Evolutionary conservation across 2,113 vertebrate genomes (phyloP).

Genomic region (Melanostigma gelatinosum): DNA sequence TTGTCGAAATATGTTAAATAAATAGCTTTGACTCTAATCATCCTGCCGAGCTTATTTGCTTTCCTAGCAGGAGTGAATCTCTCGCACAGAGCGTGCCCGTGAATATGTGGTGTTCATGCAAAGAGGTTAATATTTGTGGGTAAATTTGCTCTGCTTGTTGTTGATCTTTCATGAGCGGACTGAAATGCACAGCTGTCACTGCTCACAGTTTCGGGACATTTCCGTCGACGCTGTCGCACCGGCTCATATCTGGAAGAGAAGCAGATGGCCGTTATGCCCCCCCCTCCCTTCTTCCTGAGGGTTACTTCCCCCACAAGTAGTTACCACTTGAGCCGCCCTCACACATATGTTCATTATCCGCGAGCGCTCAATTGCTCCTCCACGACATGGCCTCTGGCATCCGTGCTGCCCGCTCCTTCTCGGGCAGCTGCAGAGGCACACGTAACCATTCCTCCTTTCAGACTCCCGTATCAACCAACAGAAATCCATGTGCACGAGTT

Average conservation of each 20-base stretch:
- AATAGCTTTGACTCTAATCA: not conserved
- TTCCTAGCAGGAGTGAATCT: not conserved
- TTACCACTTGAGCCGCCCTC: conserved; percentile 60
- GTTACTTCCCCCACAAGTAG: conserved; percentile 53
- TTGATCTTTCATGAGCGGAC: conserved; percentile 17
- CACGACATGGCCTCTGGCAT: conserved; percentile 51
- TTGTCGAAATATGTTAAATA: not conserved
- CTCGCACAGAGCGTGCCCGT: no score
- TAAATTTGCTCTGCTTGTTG: not conserved
- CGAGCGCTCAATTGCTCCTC: conserved; percentile 51
- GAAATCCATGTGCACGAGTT: not conserved
- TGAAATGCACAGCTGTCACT: conserved; percentile 36
- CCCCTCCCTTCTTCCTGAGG: conserved; percentile 41
- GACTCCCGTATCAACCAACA: conserved; percentile 9
- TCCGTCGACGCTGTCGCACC: conserved; percentile 40
- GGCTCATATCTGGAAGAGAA: conserved; percentile 47
- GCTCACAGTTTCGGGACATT: conserved; percentile 20
- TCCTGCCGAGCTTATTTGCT: not conserved
- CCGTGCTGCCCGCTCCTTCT: conserved; percentile 6
- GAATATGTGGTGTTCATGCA: not conserved
- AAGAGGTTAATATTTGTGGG: not conserved
- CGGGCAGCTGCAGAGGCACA: conserved; percentile 47
- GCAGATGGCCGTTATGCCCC: conserved; percentile 63
- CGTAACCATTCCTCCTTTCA: not conserved
- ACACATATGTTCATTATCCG: conserved; percentile 73